Evolutionary conservation across 2,797 vertebrate genomes (phyloP), one percentile per base, ranked within the genome.

Genomic region (Oryzias sinensis): DNA sequence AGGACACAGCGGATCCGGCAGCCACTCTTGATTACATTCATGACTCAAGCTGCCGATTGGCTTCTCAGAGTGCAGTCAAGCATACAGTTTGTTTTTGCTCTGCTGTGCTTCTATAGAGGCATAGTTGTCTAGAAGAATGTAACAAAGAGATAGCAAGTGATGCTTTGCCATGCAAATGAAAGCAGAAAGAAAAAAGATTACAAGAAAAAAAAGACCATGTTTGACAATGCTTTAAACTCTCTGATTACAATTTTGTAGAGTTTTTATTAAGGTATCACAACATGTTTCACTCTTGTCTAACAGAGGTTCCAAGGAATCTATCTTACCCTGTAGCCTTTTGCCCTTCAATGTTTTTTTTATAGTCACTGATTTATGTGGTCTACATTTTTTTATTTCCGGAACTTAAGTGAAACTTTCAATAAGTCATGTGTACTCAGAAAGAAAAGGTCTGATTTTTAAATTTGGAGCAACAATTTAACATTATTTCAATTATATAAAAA

Each of bases 11-110:
- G 54, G 60, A 79, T 65, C 42, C 62, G 61, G 73, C 75, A 59
- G 72, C 79, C 80, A 29, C 22, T 82, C 59, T 71, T 85, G 87
- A 90, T 90, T 87, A 81, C 77, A 68, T 70, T 77, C 84, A 74
- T 68, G 82, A 62, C 57, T 75, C 80, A 72, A 76, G 77, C 48
- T 75, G 75, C 68, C 48, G 62, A 74, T 70, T 65, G 73, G 70
- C 70, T 76, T 18, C 74, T 65, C 82, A 54, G 74, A 56, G 45
- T 17, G 57, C 65, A 68, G 69, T 82, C 79, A 68, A 29, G 11
- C 56, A 56, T 56, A 16, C 61, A 7, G 29, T 76, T 45, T 53
- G 49, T 57, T 59, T 65, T 67, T 20, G 24, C 42, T 44, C 41
- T 14, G 54, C 45, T 41, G 14, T 0, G n/a, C 71, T 48, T 37